These are phyloP conservation scores for Gadopsis bispinosus DNA, from an alignment of 2,797 vertebrate genomes.

Conservation along the genomic window DNA sequence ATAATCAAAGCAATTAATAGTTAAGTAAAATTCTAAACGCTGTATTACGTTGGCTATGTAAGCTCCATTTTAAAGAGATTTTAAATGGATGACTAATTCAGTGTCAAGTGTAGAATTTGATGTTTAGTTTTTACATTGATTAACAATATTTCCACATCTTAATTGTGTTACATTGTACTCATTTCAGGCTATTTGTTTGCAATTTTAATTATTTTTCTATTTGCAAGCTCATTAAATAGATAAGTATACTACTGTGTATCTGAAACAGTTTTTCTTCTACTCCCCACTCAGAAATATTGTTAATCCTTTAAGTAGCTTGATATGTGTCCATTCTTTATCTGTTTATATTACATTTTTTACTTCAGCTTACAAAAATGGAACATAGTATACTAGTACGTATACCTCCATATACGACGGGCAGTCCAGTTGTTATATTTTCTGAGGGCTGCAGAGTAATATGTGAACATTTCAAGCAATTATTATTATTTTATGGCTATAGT, in stretches of 20 bases:
- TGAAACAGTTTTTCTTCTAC: conserved; percentile 13
- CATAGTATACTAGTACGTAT: neutral
- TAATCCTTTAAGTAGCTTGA: conserved; percentile 11
- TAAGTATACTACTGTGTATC: conserved; percentile 5
- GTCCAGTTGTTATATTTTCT: neutral
- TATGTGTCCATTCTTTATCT: neutral
- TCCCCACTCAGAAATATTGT: neutral
- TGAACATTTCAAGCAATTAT: neutral
- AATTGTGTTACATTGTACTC: conserved; percentile 20
- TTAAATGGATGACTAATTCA: conserved; percentile 53
- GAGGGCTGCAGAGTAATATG: neutral
- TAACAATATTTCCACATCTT: conserved; percentile 38
- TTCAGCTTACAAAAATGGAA: neutral
- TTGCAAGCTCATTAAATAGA: conserved; percentile 19
- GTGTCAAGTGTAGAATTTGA: conserved; percentile 43
- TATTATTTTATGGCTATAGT: neutral
- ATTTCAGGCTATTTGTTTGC: conserved; percentile 37
- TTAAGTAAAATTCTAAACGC: conserved; percentile 34
- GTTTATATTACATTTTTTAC: neutral
- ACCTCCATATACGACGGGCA: neutral
- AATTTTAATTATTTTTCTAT: conserved; percentile 19
- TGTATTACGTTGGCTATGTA: conserved; percentile 36
- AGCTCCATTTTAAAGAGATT: conserved; percentile 34
- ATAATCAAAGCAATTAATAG: conserved; percentile 44
- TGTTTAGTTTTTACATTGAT: conserved; percentile 45